These are phyloP conservation scores for Bombus confusus DNA, from an alignment of 1,140 invertebrate genomes.

Conservation along the genomic window DNA sequence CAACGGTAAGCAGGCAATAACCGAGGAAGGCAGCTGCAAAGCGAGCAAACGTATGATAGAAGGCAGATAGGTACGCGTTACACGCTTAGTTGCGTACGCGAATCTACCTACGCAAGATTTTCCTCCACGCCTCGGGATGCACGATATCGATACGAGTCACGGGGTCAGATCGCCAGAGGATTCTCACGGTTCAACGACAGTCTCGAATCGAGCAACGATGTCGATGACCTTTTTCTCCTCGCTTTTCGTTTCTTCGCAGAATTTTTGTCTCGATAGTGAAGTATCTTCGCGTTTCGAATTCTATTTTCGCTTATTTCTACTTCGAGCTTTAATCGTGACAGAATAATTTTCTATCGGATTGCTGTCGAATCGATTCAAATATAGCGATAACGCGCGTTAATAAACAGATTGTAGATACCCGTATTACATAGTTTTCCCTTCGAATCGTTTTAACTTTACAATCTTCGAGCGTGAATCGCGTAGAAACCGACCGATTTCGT, in stretches of 20 bases:
- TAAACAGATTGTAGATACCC: too few relatives aligned
- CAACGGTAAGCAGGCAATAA: conserved; percentile 35
- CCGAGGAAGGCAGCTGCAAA: conserved; percentile 22
- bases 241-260: too few relatives aligned
- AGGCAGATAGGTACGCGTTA: conserved; percentile 27
- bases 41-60: conserved; percentile 37
- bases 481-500: not conserved
- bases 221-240: too few relatives aligned
- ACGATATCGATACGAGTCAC: conserved; percentile 32
- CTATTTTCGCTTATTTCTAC: too few relatives aligned
- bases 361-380: too few relatives aligned
- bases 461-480: not conserved
- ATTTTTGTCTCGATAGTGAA: too few relatives aligned
- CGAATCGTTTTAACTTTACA: too few relatives aligned
- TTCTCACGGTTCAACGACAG: conserved; percentile 14
- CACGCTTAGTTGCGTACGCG: conserved; percentile 28
- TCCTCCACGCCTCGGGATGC: conserved; percentile 12
- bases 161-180: not conserved
- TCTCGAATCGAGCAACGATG: not conserved
- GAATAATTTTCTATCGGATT: too few relatives aligned
- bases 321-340: too few relatives aligned
- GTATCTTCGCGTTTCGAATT: too few relatives aligned
- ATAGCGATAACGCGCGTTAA: too few relatives aligned
- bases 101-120: conserved; percentile 47
- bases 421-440: too few relatives aligned